phyloP scores from a whole-genome alignment of 64 coral and sea anemone species.

The Dendronephthya gigantea region DNA sequence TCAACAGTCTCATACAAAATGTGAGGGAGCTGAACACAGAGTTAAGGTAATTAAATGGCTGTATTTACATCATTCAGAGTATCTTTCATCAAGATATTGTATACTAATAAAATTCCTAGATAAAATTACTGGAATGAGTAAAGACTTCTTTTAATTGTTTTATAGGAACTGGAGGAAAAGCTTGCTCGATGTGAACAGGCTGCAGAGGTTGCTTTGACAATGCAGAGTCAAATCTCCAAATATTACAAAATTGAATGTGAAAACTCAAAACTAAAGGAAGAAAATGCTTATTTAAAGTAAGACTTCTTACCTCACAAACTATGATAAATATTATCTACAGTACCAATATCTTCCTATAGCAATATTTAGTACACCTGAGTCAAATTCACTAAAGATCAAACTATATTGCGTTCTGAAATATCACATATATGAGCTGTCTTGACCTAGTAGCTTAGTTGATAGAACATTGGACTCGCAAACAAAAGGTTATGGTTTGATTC shows the following conservation, averaged over 20 bases:
- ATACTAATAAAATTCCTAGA: neutral
- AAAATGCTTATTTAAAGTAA: neutral
- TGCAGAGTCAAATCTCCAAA: conserved; percentile 1
- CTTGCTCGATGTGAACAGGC: conserved; percentile 8
- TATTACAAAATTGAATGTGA: conserved; percentile 8
- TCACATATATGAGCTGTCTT: no score
- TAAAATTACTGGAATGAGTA: neutral
- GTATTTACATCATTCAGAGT: no score
- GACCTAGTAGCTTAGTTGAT: no score
- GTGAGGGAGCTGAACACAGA: neutral
- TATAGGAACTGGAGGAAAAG: neutral
- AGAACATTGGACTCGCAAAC: no score
- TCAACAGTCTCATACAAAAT: neutral
- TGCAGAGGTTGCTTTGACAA: conserved; percentile 6
- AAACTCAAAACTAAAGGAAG: neutral
- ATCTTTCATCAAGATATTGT: no score
- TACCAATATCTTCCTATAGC: no score
- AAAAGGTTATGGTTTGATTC: no score
- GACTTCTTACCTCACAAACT: no score
- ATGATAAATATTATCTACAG: no score
- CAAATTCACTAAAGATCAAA: no score
- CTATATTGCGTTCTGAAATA: no score
- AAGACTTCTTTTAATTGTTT: neutral
- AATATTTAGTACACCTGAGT: no score
- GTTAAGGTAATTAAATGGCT: neutral